phyloP scores from a whole-genome alignment of 2,888 invertebrate species.

The Clanis bilineata region DNA sequence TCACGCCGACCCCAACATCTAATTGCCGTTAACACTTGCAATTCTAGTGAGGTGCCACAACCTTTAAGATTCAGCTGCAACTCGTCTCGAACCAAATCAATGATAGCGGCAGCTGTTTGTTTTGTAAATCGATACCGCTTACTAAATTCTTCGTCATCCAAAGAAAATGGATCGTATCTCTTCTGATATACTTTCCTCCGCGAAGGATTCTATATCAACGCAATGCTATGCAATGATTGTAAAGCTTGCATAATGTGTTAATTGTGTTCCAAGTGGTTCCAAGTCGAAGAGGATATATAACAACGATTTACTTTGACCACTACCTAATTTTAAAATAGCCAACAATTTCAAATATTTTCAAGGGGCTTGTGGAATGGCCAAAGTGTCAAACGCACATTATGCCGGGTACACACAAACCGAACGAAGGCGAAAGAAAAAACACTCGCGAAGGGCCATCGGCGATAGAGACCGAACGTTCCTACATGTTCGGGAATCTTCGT shows the following conservation, averaged over 20 bases:
- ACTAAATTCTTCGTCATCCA: neutral
- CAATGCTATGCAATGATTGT: neutral
- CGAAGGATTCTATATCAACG: neutral
- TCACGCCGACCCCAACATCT: conserved; percentile 15
- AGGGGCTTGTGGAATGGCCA: too few species aligned
- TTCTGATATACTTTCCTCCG: neutral
- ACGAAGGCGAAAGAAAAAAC: too few species aligned
- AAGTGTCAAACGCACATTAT: too few species aligned
- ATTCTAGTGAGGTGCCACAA: conserved; percentile 14
- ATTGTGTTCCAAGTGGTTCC: neutral
- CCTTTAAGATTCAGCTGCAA: conserved; percentile 12
- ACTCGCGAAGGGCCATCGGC: too few species aligned
- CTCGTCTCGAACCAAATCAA: conserved; percentile 10
- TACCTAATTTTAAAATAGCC: too few species aligned
- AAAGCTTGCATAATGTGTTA: neutral
- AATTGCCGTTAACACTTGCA: conserved; percentile 19
- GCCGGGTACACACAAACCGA: too few species aligned
- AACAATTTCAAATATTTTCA: too few species aligned
- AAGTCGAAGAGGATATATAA: too few species aligned
- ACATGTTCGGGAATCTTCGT: too few species aligned
- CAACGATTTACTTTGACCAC: too few species aligned
- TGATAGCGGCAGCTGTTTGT: neutral
- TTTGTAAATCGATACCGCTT: neutral
- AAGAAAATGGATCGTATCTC: neutral
- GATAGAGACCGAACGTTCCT: too few species aligned